Evolutionary conservation across 2,113 vertebrate species (phyloP).

Genomic region (Loxodonta africana): DNA sequence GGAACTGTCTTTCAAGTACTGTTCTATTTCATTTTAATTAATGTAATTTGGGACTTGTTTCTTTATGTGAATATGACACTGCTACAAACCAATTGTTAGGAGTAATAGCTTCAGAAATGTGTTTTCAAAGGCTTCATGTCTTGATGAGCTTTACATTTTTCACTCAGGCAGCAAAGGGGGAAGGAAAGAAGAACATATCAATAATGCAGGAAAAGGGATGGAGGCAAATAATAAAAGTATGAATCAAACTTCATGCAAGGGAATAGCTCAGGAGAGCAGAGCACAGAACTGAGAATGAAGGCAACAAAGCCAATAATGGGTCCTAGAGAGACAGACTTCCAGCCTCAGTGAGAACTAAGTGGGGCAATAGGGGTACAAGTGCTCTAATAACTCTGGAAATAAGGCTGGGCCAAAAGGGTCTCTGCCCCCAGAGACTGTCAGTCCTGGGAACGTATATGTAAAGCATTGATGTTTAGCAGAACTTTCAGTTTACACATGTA

Average conservation of each 20-base stretch:
- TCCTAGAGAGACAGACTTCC: background rate
- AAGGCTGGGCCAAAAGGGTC: fast-evolving
- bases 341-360: background rate
- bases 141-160: constrained; percentile 43
- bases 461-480: background rate
- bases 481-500: background rate
- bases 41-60: background rate
- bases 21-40: constrained; percentile 16
- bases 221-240: background rate
- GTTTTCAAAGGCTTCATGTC: constrained; percentile 22
- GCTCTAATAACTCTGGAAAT: background rate
- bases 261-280: background rate
- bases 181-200: constrained; percentile 52
- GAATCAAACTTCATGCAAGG: constrained; percentile 25
- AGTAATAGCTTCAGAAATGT: background rate
- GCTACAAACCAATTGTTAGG: background rate
- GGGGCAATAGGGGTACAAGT: background rate
- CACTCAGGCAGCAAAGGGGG: background rate
- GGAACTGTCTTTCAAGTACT: background rate
- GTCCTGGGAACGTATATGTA: background rate
- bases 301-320: background rate
- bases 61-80: background rate
- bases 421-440: background rate
- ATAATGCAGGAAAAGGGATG: constrained; percentile 21
- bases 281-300: background rate